Conservation (phyloP, 2,113 vertebrate genomes). For the Toxostoma redivivum region DNA sequence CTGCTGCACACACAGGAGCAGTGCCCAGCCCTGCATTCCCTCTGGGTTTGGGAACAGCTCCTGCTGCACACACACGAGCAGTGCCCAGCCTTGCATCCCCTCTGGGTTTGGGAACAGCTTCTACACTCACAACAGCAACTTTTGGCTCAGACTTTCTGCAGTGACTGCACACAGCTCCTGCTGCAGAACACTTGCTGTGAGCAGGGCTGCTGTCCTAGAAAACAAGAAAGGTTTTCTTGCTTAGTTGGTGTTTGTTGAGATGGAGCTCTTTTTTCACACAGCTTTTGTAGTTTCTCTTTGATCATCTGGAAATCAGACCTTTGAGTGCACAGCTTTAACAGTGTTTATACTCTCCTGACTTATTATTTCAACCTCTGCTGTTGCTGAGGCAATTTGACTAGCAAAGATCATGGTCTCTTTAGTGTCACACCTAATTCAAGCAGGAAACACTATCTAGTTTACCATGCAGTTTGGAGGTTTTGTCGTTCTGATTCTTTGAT, state of each 20-base stretch:
- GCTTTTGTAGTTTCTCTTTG: conserved; percentile 10
- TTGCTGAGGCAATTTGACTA: neutral
- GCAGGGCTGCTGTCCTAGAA: neutral
- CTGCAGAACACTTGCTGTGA: neutral
- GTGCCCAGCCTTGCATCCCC: neutral
- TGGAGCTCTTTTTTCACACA: neutral
- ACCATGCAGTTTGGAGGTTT: neutral
- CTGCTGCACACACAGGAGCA: neutral
- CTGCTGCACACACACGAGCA: neutral
- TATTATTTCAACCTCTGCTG: neutral
- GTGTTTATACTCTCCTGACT: neutral
- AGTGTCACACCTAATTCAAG: neutral
- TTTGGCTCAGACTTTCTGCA: neutral
- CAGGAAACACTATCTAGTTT: neutral
- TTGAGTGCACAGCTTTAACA: neutral
- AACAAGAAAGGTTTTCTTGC: neutral
- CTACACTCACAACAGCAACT: neutral
- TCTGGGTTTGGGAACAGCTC: neutral
- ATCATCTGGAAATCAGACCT: neutral
- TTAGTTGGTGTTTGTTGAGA: neutral
- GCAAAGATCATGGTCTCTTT: neutral
- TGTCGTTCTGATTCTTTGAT: too few relatives aligned
- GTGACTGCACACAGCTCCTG: neutral
- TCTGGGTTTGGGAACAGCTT: neutral
- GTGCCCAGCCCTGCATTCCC: neutral